Base-by-base conservation (phyloP, 1,140 invertebrate species). In the Aphaenogaster ashmeadi region DNA sequence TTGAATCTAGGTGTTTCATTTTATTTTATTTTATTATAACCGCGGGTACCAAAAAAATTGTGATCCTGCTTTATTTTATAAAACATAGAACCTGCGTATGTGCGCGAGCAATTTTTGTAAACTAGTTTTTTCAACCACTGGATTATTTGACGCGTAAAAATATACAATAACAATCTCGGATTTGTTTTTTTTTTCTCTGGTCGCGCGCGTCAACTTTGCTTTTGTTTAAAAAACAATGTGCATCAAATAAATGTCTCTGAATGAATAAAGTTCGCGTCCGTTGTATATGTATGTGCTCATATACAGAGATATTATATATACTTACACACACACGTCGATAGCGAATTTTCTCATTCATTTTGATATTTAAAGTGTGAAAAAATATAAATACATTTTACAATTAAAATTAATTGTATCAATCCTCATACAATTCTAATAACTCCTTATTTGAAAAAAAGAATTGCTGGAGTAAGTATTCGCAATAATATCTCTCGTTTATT, bases 161-260 rank as follows among this genome's bases (percentile, higher is more conserved):
- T 84, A 84, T 75, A 84, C 80, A 84, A 84, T 84, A 84, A 84
- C 80, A 69, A 84, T 75, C 67, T 75, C 54, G 80, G 69, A 84
- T 84, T 84, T 74, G 54, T 75, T 84, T 72, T 80, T 50, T 60
- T 71, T 71, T 66, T 33, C 33, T 72, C n/a, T 36, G 44, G 27
- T 15, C 54, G 69, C 2, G 21, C 80, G 69, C 52, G 52, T 60
- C 69, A 75, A 74, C 69, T 75, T 50, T 60, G 75, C 56, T 74
- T 62, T 84, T 84, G 80, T 84, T 84, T 38, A 9, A 36, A 75
- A 75, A 84, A 74, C 41, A 74, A 84, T 60, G 41, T 83, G 18
- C 21, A 18, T 81, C 80, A 60, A 60, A 75, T 75, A 75, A 84
- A 84, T 74, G 80, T 74, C 54, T 62, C 69, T 60, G 44, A 74